phyloP scores from a whole-genome alignment of 2,888 invertebrate genomes.

The Oxyscelio sp. region DNA sequence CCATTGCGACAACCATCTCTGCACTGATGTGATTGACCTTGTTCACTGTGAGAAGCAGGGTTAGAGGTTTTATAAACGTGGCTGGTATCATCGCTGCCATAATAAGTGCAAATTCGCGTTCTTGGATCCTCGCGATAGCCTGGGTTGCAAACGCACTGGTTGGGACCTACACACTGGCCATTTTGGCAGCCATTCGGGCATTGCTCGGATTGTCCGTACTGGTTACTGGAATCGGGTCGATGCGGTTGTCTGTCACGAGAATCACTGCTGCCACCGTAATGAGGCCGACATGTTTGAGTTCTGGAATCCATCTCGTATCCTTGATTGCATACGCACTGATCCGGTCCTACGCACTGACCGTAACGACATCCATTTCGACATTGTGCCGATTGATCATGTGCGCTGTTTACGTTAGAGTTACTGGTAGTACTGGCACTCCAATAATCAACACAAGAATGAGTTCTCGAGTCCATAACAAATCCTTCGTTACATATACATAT shows the following conservation, averaged over 20 bases:
- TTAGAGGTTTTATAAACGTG: too few relatives aligned
- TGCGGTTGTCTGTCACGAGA: too few relatives aligned
- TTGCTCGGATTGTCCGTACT: not conserved
- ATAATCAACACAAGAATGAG: conserved; percentile 35
- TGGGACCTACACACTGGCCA: conserved; percentile 89
- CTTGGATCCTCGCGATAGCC: conserved; percentile 85
- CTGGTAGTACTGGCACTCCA: too few relatives aligned
- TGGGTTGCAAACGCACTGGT: conserved; percentile 89
- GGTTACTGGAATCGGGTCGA: too few relatives aligned
- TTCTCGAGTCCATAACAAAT: conserved; percentile 80
- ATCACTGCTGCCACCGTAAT: not conserved
- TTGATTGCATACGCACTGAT: not conserved
- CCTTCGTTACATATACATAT: conserved; percentile 90
- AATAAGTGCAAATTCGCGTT: conserved; percentile 34
- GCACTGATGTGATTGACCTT: not conserved
- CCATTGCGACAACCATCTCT: not conserved
- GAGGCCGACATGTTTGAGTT: not conserved
- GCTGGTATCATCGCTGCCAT: too few relatives aligned
- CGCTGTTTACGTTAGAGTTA: too few relatives aligned
- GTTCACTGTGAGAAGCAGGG: too few relatives aligned
- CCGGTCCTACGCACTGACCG: not conserved
- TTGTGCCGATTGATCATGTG: too few relatives aligned
- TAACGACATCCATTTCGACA: not conserved
- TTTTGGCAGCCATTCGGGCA: conserved; percentile 75
- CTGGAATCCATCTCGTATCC: not conserved